These are phyloP conservation scores for Antennarius striatus DNA, from an alignment of 2,113 vertebrate genomes.

Conservation along the genomic window DNA sequence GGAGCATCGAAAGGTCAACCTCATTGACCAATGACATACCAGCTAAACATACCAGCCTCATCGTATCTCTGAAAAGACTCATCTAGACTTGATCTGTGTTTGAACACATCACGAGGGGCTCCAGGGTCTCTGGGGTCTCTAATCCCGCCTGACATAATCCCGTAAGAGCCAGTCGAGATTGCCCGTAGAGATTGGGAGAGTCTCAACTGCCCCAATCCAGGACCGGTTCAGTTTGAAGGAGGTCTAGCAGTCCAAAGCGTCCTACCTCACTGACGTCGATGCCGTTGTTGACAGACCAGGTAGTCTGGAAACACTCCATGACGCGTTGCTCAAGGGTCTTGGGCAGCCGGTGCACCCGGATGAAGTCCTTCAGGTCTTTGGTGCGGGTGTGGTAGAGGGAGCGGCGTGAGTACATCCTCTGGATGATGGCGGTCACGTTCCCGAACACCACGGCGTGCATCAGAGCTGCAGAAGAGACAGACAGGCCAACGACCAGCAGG, in stretches of 20 bases:
- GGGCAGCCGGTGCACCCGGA: slow-evolving; percentile 81
- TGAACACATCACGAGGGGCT: no score
- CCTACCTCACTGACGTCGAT: slow-evolving; percentile 80
- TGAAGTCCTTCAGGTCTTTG: slow-evolving; percentile 81
- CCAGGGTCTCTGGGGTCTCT: no score
- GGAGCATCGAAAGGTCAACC: no score
- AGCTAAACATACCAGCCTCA: no score
- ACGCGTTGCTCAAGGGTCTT: slow-evolving; percentile 80
- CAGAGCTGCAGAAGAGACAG: slow-evolving; percentile 57
- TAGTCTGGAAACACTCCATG: slow-evolving; percentile 82
- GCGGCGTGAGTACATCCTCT: slow-evolving; percentile 82
- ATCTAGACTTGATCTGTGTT: no score
- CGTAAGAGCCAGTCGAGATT: no score
- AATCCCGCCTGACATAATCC: no score
- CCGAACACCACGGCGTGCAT: slow-evolving; percentile 83
- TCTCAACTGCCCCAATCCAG: no score
- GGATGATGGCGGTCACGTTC: slow-evolving; percentile 83
- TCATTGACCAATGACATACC: no score
- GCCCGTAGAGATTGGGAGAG: no score
- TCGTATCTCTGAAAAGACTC: no score
- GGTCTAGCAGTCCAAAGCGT: neutral
- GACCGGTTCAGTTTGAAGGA: no score
- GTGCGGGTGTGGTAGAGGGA: slow-evolving; percentile 82
- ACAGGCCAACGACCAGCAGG: neutral
- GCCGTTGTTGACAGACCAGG: slow-evolving; percentile 78